Base-by-base conservation (phyloP, 37 sponge, comb jelly and placozoan species). In the Chondrilla cf. caribensis region DNA sequence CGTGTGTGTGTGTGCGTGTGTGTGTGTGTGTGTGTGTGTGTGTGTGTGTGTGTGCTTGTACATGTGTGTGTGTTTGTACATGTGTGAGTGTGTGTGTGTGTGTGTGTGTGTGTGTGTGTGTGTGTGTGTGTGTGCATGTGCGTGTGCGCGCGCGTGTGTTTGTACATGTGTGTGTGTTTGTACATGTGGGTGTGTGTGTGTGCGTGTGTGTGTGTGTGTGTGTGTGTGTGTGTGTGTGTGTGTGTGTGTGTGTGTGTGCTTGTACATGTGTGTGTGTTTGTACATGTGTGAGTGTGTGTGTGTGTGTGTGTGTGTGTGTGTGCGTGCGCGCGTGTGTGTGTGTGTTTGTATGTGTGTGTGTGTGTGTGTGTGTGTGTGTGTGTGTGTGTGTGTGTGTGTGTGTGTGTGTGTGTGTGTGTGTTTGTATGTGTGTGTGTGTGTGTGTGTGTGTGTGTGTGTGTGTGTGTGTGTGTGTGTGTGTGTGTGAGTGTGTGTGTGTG, bases 331-430 rank as follows among this genome's bases (percentile, higher is more conserved):
- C 6, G 64, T 28, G 28, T 60, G 64, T 60, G 29, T 60, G 64
- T 60, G 64, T 60, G 64, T 60, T 9, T 60, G 64, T 28, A 6
- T 26, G 64, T 26, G 29, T 60, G 29, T 26, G 24, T 60, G 29
- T 60, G 64, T 60, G 64, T 47, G 51, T 47, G 51, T 47, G 51
- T 47, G 51, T 62, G 25, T 22, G 64, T 62, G 64, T 62, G 64
- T 62, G 28, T 62, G 25, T 62, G 25, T 22, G 25, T 62, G 29
- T 62, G 64, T 26, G 29, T 62, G 64, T 62, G 28, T 62, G 64
- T 62, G 15, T 22, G 15, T 62, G 15, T 22, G 11, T 47, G 51
- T 47, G 51, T 47, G 51, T 47, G 11, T 29, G 28, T 62, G 64
- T 62, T 19, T 22, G 15, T 62, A 62, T 22, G 11, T 47, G 51